Base-by-base conservation (phyloP, 2,888 invertebrate genomes). In the Cosmorhoe ocellata region DNA sequence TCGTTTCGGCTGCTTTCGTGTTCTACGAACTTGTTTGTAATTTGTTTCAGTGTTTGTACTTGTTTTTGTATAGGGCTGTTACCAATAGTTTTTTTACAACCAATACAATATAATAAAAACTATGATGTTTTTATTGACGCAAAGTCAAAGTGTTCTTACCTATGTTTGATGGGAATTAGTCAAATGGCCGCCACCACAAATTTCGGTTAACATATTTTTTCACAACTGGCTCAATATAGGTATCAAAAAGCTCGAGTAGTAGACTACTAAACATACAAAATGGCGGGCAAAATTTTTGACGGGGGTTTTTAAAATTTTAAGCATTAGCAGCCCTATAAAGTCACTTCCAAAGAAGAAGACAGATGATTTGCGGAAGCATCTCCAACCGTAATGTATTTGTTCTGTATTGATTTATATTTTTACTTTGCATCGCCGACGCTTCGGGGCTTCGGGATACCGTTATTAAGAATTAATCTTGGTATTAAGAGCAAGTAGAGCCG, bases 1-100 rank as follows among this genome's bases (percentile, higher is more conserved):
- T 70, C 68, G 67, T 70, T 83, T 81, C 75, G 71, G 71, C 41
- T 55, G 69, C 66, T 73, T 74, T 74, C 60, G 56, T 64, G 66
- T 61, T 85, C 85, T 78, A 68, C 78, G 86, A 84, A 88, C 68
- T 74, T 76, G 79, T 79, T 66, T 53, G 69, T 71, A 86, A 85
- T 87, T 87, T 84, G 86, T 78, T 79, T 69, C 67, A 56, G 58
- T 61, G 63, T 65, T 67, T 66, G 59, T 54, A 45, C 43, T 43
- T 52, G 59, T 42, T 9, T 56, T 45, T 24, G 5, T 24, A 11
- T 59, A 80, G 79, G 79, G 81, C 59, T 77, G 69, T 28, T 56
- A 46, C 44, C 30, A 18, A 10, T 34, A 10, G 11, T 13, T 32
- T n/a, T n/a, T n/a, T n/a, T n/a, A n/a, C n/a, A n/a, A n/a, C n/a